phyloP scores from a whole-genome alignment of 1,140 invertebrate genomes.

The Drosophila leontia region DNA sequence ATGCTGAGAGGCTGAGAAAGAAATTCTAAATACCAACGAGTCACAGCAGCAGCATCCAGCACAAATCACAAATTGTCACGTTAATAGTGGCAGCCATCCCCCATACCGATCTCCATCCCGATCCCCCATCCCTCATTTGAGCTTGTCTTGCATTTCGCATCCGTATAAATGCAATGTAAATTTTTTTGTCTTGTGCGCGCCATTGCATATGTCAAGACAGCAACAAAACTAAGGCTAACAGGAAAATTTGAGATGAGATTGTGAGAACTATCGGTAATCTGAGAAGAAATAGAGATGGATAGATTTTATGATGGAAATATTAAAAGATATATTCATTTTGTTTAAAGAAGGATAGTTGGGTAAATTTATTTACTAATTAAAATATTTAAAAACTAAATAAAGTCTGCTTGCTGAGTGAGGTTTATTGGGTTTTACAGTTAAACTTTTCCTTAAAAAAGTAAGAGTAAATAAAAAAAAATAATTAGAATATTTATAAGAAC shows the following conservation, averaged over 20 bases:
- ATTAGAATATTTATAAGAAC: no score
- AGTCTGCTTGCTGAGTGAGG: no score
- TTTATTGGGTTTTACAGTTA: no score
- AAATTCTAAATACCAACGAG: slow-evolving; percentile 82
- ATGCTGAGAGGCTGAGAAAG: slow-evolving; percentile 59
- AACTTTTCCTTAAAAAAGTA: no score
- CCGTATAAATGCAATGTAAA: slow-evolving; percentile 83
- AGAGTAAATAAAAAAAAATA: no score
- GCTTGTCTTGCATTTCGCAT: slow-evolving; percentile 70
- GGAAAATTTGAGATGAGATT: slow-evolving; percentile 9
- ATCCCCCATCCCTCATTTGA: slow-evolving; percentile 28
- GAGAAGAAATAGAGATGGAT: not conserved
- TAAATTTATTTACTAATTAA: not conserved
- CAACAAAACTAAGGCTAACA: slow-evolving; percentile 42
- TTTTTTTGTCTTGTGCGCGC: slow-evolving; percentile 77
- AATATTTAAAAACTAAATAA: not conserved
- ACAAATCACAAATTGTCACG: slow-evolving; percentile 84
- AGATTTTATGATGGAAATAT: not conserved
- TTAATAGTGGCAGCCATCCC: slow-evolving; percentile 72
- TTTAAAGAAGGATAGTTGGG: not conserved
- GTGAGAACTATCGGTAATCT: not conserved
- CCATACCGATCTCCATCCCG: slow-evolving; percentile 8
- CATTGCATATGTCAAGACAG: slow-evolving; percentile 81
- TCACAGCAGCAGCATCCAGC: slow-evolving; percentile 52
- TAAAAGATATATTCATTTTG: not conserved